phyloP scores from a whole-genome alignment of 2,797 vertebrate species.

The Darevskia nairensis region DNA sequence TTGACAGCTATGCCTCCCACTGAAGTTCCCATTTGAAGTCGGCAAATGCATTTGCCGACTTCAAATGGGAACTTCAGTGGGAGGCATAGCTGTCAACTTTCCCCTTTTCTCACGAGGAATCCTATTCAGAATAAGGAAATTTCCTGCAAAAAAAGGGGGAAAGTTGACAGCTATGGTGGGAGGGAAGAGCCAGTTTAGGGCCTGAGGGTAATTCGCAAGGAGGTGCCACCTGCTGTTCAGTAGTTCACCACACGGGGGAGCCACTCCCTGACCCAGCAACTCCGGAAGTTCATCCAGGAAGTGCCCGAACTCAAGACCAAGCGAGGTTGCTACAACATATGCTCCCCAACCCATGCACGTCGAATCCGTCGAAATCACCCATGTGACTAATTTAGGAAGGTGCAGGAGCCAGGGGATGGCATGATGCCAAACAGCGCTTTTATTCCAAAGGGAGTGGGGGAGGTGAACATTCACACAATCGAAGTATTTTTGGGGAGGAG shows the following conservation, averaged over 20 bases:
- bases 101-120: too few species aligned
- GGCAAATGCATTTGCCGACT: too few species aligned
- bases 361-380: background rate
- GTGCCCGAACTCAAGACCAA: background rate
- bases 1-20: too few species aligned
- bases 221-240: background rate
- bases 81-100: background rate
- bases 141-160: too few species aligned
- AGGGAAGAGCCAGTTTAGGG: background rate
- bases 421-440: background rate
- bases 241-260: background rate
- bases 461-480: background rate
- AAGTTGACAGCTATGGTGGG: background rate
- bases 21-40: too few species aligned
- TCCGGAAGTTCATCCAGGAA: background rate
- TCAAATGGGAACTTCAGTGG: too few species aligned
- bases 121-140: too few species aligned
- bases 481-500: background rate
- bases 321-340: background rate
- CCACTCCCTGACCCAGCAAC: too few species aligned
- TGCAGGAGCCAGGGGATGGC: background rate
- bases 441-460: background rate
- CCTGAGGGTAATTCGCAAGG: background rate
- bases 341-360: background rate
- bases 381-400: background rate